Evolutionary conservation across 2,113 vertebrate species (phyloP), one percentile per base, ranked within the genome.

Genomic region (Misgurnus mizolepis): DNA sequence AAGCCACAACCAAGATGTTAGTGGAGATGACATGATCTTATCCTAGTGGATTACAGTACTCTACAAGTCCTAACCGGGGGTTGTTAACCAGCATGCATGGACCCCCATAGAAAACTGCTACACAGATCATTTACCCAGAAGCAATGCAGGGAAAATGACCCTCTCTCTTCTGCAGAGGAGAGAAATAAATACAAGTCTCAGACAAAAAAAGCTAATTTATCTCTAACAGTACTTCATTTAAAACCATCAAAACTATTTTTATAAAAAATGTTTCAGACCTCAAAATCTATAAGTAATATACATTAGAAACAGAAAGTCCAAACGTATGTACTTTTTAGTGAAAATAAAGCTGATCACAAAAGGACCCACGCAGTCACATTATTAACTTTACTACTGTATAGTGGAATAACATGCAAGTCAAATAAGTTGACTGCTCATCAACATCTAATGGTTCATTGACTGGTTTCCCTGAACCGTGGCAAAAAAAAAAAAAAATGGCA

Each of bases 81-180:
- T 81, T 80, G 78, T 88, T 89, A 88, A 89, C 58, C 8, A 79
- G 83, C 92, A 53, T 84, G 88, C 93, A 92, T 78, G 71, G 62
- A 68, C 61, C 78, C 75, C 84, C 78, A 49, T 82, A n/a, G 87
- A 89, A 86, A 86, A 85, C 87, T 93, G 89, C 91, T 80, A 88
- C 91, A 14, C 87, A 88, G 86, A 76, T 69, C 88, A 94, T 89
- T 96, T 97, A 97, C 96, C 95, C 93, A 96, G 90, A 91, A 96
- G 92, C 90, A 96, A 92, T 72, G 94, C 91, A 84, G 95, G 94
- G 91, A 98, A 96, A 74, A 93, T 90, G 91, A 96, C 96, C 93
- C 93, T 94, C 89, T 97, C 95, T 91, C 92, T 94, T 93, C 95
- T 96, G 92, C 90, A 91, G 90, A 89, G 91, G 86, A 91, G 92